Evolutionary conservation across 2,113 vertebrate species (phyloP).

Genomic region (Arizona elegans): DNA sequence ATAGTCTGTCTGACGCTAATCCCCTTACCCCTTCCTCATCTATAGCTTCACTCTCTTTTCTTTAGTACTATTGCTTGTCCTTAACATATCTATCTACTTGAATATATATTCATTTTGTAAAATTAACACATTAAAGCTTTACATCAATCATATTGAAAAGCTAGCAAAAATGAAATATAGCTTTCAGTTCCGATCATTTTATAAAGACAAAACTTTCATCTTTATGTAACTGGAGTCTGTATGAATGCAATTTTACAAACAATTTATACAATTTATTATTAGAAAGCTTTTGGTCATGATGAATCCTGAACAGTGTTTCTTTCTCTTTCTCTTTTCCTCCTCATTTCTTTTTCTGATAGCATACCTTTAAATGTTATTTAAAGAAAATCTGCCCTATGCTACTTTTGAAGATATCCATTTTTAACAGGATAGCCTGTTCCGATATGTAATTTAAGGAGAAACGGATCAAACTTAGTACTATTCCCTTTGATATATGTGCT

Average conservation of each 20-base stretch:
- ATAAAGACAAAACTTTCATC: conserved; percentile 47
- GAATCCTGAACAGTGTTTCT: conserved; percentile 24
- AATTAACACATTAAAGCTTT: conserved; percentile 52
- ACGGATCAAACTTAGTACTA: background rate
- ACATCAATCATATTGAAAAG: conserved; percentile 58
- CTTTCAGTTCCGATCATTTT: conserved; percentile 43
- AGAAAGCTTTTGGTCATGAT: conserved; percentile 43
- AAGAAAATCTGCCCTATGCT: background rate
- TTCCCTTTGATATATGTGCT: background rate
- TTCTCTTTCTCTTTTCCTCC: background rate
- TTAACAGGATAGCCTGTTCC: background rate
- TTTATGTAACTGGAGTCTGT: conserved; percentile 44
- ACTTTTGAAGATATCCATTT: conserved; percentile 10
- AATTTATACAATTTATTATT: conserved; percentile 31
- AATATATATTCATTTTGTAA: conserved; percentile 53
- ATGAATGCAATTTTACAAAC: conserved; percentile 40
- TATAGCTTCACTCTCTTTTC: conserved; percentile 6
- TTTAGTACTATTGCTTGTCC: conserved; percentile 46
- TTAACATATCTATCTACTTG: conserved; percentile 46
- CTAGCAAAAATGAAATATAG: conserved; percentile 58
- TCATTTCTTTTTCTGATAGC: background rate
- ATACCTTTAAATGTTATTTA: conserved; percentile 30
- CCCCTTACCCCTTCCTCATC: background rate
- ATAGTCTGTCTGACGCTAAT: background rate
- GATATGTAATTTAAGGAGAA: background rate